Percentiles rank a stretch among this genome's conserved stretches.
These are phyloP conservation scores for Gadopsis bispinosus DNA, from an alignment of 2,797 vertebrate species.

Conservation along the genomic window DNA sequence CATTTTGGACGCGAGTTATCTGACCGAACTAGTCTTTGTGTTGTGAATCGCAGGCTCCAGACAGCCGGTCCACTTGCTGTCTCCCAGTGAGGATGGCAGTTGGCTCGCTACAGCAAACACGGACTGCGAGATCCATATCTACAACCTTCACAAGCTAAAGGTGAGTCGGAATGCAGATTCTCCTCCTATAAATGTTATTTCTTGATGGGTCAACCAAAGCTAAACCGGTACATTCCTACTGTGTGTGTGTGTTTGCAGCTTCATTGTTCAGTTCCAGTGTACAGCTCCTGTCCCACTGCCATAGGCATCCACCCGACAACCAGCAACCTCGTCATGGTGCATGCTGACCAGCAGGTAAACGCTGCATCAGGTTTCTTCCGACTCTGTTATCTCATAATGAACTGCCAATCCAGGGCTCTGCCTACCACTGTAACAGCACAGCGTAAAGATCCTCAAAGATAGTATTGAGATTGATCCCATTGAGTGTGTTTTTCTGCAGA, in stretches of 20 bases:
- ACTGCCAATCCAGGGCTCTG: not conserved
- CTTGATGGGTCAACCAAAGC: not conserved
- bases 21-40: not conserved
- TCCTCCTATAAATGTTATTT: not conserved
- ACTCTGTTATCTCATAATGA: too few species aligned
- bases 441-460: not conserved
- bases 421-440: not conserved
- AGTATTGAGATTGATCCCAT: not conserved
- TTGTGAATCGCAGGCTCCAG: slow-evolving; percentile 76
- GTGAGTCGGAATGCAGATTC: slow-evolving; percentile 70
- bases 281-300: slow-evolving; percentile 90
- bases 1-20: too few species aligned
- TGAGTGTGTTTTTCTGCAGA: slow-evolving; percentile 72
- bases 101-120: slow-evolving; percentile 90
- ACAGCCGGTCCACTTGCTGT: slow-evolving; percentile 88
- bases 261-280: slow-evolving; percentile 90
- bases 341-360: slow-evolving; percentile 93
- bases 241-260: slow-evolving; percentile 77
- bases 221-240: too few species aligned
- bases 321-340: slow-evolving; percentile 87
- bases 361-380: not conserved
- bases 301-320: slow-evolving; percentile 89
- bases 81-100: slow-evolving; percentile 86
- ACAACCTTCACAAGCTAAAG: slow-evolving; percentile 86
- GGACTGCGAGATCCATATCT: slow-evolving; percentile 87